Conservation (phyloP, 2,113 vertebrate species). For the Bungarus multicinctus region DNA sequence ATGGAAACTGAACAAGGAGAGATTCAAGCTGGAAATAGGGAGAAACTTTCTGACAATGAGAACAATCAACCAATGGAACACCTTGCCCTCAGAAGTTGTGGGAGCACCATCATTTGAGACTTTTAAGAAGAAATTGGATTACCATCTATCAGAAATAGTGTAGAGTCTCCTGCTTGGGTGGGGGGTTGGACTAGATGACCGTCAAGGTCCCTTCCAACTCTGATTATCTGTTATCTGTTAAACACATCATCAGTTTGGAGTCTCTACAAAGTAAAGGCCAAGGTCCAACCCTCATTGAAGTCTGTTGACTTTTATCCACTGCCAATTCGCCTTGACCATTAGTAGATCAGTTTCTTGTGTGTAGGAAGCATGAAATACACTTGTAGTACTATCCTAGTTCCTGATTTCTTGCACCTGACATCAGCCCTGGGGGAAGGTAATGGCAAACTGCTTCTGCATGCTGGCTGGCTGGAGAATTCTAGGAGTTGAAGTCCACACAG, state of each 20-base stretch:
- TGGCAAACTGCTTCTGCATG: background rate
- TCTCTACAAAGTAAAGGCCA: background rate
- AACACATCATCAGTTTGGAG: background rate
- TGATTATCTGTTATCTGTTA: too few species aligned
- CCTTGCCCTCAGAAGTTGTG: too few species aligned
- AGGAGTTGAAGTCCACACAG: background rate
- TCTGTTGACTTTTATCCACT: background rate
- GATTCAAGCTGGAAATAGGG: too few species aligned
- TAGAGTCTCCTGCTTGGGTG: too few species aligned
- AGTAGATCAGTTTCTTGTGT: background rate
- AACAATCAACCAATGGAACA: too few species aligned
- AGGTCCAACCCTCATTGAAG: background rate
- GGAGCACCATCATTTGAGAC: too few species aligned
- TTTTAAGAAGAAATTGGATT: too few species aligned
- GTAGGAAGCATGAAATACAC: background rate
- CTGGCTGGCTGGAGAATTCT: background rate
- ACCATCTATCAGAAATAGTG: too few species aligned
- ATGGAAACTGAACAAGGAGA: too few species aligned
- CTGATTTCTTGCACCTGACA: background rate
- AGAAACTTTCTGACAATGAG: too few species aligned
- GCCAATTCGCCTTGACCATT: background rate
- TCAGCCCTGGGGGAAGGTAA: background rate
- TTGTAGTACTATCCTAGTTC: background rate
- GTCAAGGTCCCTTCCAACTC: too few species aligned
- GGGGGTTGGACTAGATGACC: too few species aligned